These are phyloP conservation scores for Heteromormyrus szaboi DNA, from an alignment of 2,797 vertebrate species.

Conservation along the genomic window DNA sequence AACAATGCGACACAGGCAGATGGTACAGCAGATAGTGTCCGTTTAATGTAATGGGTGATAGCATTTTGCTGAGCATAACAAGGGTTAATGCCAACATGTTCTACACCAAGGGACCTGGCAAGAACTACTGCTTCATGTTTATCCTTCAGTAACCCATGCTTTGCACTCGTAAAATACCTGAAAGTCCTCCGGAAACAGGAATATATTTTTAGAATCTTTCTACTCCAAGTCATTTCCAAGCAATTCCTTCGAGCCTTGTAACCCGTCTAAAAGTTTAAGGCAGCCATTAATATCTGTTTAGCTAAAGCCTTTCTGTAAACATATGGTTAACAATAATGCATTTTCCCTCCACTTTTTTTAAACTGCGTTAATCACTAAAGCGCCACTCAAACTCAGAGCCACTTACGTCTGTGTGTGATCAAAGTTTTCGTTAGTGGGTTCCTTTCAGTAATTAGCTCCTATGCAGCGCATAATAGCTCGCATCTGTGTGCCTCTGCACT, in stretches of 20 bases:
- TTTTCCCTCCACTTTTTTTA: neutral
- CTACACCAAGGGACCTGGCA: constrained; percentile 4
- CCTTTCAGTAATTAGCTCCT: constrained; percentile 25
- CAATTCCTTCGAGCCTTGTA: neutral
- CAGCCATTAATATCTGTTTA: neutral
- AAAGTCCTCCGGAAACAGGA: neutral
- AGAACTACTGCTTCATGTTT: neutral
- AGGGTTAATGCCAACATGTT: neutral
- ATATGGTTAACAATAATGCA: neutral
- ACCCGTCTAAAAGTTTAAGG: neutral
- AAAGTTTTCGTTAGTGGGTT: constrained; percentile 13
- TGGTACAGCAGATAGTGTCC: neutral
- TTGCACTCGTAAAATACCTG: neutral
- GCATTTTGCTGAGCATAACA: neutral
- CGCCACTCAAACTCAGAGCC: neutral
- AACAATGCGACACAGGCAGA: neutral
- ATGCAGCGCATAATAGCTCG: constrained; percentile 12
- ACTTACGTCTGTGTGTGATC: constrained; percentile 6
- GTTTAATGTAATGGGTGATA: neutral
- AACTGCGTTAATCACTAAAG: neutral
- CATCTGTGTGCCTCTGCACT: constrained; percentile 18
- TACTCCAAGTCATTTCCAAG: neutral
- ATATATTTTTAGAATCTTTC: constrained; percentile 1
- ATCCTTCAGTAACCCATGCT: neutral
- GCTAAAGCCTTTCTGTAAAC: neutral